phyloP scores from a whole-genome alignment of 2,888 invertebrate genomes.

The Caenorhabditis sp. region DNA sequence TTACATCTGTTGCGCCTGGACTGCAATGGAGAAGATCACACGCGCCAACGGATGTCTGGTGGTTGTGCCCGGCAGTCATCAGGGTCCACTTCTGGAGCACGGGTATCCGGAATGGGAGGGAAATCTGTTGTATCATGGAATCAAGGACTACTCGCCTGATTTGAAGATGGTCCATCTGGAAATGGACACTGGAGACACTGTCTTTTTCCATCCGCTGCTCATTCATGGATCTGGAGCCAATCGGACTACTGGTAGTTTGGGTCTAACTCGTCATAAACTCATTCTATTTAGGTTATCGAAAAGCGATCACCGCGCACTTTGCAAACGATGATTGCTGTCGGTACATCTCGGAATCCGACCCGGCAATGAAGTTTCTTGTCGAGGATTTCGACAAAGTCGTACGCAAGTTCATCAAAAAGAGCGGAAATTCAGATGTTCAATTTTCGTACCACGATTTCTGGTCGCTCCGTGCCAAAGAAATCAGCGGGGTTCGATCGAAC shows the following conservation, averaged over 20 bases:
- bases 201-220: slow-evolving; percentile 88
- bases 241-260: slow-evolving; percentile 86
- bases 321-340: slow-evolving; percentile 84
- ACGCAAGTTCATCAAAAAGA: slow-evolving; percentile 3
- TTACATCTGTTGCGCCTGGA: slow-evolving; percentile 88
- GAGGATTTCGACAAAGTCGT: slow-evolving; percentile 32
- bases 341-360: slow-evolving; percentile 82
- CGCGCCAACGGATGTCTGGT: slow-evolving; percentile 88
- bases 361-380: slow-evolving; percentile 80
- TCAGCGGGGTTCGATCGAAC: slow-evolving; percentile 20
- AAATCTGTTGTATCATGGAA: slow-evolving; percentile 85
- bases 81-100: slow-evolving; percentile 83
- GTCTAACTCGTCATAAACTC: slow-evolving; percentile 87
- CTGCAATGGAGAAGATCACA: slow-evolving; percentile 85
- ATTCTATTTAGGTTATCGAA: slow-evolving; percentile 83
- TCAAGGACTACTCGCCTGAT: slow-evolving; percentile 82
- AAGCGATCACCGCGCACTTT: slow-evolving; percentile 89
- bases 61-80: slow-evolving; percentile 87
- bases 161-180: slow-evolving; percentile 82
- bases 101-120: slow-evolving; percentile 85
- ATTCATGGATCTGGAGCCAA: slow-evolving; percentile 92
- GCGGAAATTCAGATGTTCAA: neutral
- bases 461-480: slow-evolving; percentile 13
- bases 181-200: slow-evolving; percentile 90
- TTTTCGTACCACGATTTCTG: slow-evolving; percentile 13